Base-by-base conservation (phyloP, 1,140 invertebrate genomes). In the Zeugodacus cucurbitae region DNA sequence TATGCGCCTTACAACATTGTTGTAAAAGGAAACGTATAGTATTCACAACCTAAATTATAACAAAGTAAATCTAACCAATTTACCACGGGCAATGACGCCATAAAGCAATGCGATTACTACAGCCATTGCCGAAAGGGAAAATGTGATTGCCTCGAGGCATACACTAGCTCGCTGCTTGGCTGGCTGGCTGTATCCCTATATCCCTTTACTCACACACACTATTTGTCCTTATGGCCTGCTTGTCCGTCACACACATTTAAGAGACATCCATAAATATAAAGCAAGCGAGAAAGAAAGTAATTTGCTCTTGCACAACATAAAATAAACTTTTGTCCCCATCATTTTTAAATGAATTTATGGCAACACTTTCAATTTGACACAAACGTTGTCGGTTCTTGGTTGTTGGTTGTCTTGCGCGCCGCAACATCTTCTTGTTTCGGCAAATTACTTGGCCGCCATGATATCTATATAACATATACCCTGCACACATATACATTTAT, bases 261-360 rank as follows among this genome's bases (percentile, higher is more conserved):
- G 64, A 7, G 11, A n/a, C 59, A 62, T n/a, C n/a, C n/a, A n/a
- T n/a, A n/a, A n/a, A n/a, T 62, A 62, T 62, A 26, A 10, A 26
- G 62, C 22, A 10, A 26, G 62, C 22, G 37, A 41, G 32, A 74
- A 74, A 82, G 74, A 44, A 82, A 82, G 74, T 82, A 82, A 82
- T 82, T 82, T 82, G 37, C n/a, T 26, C 41, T 54, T 82, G 74
- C 74, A 48, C 37, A 48, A 41, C 87, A 87, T 87, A 87, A 87
- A 87, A 87, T 37, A 87, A 87, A 87, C 62, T 87, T 87, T 74
- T 26, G 57, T 87, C 87, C 22, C 54, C 85, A 86, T 86, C 87
- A 32, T 54, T 87, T 88, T 88, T 78, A 74, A 88, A 88, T 82
- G 64, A 78, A 88, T 88, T 88, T 88, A 88, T 88, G 87, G 70